These are phyloP conservation scores for Eremobia ochroleuca DNA, from an alignment of 2,888 invertebrate species.

Conservation along the genomic window DNA sequence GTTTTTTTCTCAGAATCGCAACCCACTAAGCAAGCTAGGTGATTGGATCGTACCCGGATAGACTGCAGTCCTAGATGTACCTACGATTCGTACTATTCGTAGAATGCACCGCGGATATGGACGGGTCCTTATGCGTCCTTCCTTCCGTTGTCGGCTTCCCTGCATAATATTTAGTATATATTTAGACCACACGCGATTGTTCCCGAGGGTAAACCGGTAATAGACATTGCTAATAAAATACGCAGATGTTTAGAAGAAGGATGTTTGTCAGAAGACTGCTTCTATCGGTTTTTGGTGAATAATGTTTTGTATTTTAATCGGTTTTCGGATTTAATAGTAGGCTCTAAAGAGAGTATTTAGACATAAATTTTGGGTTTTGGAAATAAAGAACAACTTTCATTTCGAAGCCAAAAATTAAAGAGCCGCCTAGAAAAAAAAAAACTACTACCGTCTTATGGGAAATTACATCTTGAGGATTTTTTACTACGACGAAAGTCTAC, in stretches of 20 bases:
- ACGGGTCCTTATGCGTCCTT: constrained; percentile 59
- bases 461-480: no score
- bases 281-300: neutral
- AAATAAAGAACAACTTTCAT: no score
- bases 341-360: no score
- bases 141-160: constrained; percentile 61
- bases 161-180: constrained; percentile 46
- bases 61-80: neutral
- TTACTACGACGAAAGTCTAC: no score
- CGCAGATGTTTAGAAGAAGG: neutral
- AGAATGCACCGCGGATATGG: constrained; percentile 40
- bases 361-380: neutral
- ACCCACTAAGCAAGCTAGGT: neutral
- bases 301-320: neutral
- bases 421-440: no score
- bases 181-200: constrained; percentile 57
- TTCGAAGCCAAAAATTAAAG: no score
- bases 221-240: neutral
- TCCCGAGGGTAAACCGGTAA: constrained; percentile 23
- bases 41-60: constrained; percentile 14
- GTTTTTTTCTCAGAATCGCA: constrained; percentile 25
- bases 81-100: constrained; percentile 1
- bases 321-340: constrained; percentile 8
- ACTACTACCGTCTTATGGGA: no score
- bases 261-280: neutral